These are phyloP conservation scores for Drosophila bipectinata DNA, from an alignment of 1,140 invertebrate species.

Conservation along the genomic window DNA sequence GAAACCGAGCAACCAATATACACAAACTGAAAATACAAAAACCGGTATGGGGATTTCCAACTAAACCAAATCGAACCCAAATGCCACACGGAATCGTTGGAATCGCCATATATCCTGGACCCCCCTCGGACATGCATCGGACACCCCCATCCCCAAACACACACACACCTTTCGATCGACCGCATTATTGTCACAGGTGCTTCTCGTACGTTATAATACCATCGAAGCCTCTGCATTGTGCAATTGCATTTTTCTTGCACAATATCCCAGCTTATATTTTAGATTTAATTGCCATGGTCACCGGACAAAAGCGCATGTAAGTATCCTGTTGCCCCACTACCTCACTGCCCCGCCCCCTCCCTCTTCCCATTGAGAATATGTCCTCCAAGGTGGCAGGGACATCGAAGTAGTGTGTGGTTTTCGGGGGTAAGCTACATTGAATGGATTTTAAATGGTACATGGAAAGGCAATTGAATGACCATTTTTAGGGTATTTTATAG, in stretches of 20 bases:
- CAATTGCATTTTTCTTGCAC: slow-evolving; percentile 85
- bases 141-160: neutral
- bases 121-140: neutral
- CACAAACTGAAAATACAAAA: slow-evolving; percentile 37
- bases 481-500: slow-evolving; percentile 10
- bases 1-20: slow-evolving; percentile 11
- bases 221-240: slow-evolving; percentile 83
- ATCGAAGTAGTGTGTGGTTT: slow-evolving; percentile 44
- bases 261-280: slow-evolving; percentile 87
- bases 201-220: slow-evolving; percentile 84
- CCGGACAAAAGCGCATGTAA: slow-evolving; percentile 87
- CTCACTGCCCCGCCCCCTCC: neutral
- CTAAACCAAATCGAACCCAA: slow-evolving; percentile 58
- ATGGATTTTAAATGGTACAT: slow-evolving; percentile 75
- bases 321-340: slow-evolving; percentile 50
- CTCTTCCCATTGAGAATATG: slow-evolving; percentile 41
- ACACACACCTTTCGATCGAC: slow-evolving; percentile 46
- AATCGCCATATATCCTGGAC: slow-evolving; percentile 30
- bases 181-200: slow-evolving; percentile 84
- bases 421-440: slow-evolving; percentile 60
- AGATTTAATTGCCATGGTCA: slow-evolving; percentile 85
- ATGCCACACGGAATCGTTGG: slow-evolving; percentile 48
- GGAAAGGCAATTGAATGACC: slow-evolving; percentile 70
- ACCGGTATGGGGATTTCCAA: slow-evolving; percentile 35
- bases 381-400: slow-evolving; percentile 41